These are phyloP conservation scores for Hyalella azteca DNA, from an alignment of 2,888 invertebrate species.

Conservation along the genomic window DNA sequence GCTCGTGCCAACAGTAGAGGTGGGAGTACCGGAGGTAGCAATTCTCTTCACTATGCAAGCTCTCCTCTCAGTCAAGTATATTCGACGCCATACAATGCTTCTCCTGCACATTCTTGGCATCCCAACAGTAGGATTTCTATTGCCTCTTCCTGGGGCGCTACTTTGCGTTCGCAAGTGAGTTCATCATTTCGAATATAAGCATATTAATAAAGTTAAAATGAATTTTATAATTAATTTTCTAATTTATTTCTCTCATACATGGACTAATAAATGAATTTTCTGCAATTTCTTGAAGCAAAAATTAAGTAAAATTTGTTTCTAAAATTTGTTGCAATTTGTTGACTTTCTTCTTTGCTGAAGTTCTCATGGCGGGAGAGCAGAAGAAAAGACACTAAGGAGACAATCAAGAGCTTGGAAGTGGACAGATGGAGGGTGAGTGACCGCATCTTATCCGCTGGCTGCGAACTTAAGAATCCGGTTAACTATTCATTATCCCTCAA, in stretches of 20 bases:
- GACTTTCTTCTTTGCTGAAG: too few relatives aligned
- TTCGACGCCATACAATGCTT: slow-evolving; percentile 22
- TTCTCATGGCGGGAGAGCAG: slow-evolving; percentile 53
- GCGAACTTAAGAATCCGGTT: too few relatives aligned
- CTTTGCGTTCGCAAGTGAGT: background rate
- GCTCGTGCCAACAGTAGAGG: background rate
- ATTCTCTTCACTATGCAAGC: slow-evolving; percentile 54
- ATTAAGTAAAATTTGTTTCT: too few relatives aligned
- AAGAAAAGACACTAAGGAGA: slow-evolving; percentile 48
- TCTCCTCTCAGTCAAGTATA: slow-evolving; percentile 47
- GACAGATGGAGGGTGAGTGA: slow-evolving; percentile 55
- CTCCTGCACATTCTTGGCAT: slow-evolving; percentile 33
- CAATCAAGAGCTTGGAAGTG: slow-evolving; percentile 46
- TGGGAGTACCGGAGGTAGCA: background rate
- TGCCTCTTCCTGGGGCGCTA: background rate
- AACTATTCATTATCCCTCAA: too few relatives aligned
- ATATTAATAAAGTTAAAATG: too few relatives aligned
- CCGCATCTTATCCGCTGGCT: too few relatives aligned
- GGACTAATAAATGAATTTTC: too few relatives aligned
- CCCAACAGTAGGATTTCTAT: slow-evolving; percentile 22
- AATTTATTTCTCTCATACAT: too few relatives aligned
- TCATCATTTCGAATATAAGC: too few relatives aligned
- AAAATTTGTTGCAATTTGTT: too few relatives aligned
- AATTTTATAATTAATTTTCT: too few relatives aligned
- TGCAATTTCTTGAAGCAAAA: too few relatives aligned